Evolutionary conservation across 2,113 vertebrate genomes (phyloP).

Genomic region (Elephas maximus): DNA sequence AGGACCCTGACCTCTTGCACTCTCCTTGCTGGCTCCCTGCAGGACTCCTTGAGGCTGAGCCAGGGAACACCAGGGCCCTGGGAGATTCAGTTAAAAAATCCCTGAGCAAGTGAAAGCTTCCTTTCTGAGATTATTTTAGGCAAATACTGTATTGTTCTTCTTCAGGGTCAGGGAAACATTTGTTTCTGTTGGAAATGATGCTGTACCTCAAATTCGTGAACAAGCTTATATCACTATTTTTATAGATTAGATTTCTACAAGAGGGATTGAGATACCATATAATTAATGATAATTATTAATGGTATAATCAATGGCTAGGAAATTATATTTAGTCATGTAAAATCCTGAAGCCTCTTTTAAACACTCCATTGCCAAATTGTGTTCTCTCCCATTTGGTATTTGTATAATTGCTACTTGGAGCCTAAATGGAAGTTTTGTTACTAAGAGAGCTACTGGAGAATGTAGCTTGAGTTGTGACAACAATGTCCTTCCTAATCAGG

Average conservation of each 20-base stretch:
- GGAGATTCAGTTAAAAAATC: background rate
- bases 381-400: background rate
- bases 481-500: background rate
- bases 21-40: rapidly evolving
- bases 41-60: background rate
- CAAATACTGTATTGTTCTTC: background rate
- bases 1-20: too few relatives aligned
- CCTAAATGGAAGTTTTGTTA: background rate
- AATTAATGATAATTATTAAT: background rate
- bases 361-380: background rate
- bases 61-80: background rate
- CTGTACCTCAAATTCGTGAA: background rate
- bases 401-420: background rate
- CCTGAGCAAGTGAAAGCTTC: background rate
- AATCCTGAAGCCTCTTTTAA: background rate
- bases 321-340: background rate
- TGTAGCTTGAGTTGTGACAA: background rate
- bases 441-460: too few relatives aligned
- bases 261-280: background rate
- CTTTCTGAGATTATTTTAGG: background rate
- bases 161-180: background rate
- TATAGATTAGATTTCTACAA: background rate
- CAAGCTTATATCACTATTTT: background rate
- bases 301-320: background rate
- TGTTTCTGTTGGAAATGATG: background rate